These are phyloP conservation scores for Linnaemya tessellans DNA, from an alignment of 2,888 invertebrate species.

Conservation along the genomic window DNA sequence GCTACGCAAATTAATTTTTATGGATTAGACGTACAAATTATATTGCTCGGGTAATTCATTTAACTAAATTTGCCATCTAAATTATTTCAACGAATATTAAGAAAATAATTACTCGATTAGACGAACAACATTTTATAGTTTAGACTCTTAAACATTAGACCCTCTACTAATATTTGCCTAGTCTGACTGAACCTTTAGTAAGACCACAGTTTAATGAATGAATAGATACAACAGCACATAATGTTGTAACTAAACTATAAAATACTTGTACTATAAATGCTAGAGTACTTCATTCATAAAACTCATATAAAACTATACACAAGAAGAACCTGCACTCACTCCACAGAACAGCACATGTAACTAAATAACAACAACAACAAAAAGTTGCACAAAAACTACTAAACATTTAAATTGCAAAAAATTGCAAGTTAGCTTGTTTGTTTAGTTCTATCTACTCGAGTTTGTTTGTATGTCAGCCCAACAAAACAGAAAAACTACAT, in stretches of 20 bases:
- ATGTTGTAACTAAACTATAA: slow-evolving; percentile 11
- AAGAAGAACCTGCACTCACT: background rate
- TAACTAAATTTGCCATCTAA: too few species aligned
- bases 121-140: too few species aligned
- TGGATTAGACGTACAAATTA: too few species aligned
- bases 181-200: background rate
- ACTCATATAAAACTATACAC: slow-evolving; percentile 7
- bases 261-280: background rate
- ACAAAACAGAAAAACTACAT: background rate
- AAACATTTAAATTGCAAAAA: slow-evolving; percentile 10
- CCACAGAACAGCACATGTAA: background rate
- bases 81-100: too few species aligned
- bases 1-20: too few species aligned
- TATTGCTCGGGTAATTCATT: too few species aligned
- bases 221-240: background rate
- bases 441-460: background rate
- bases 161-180: background rate
- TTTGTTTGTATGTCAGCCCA: background rate
- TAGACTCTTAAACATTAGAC: too few species aligned
- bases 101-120: too few species aligned
- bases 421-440: background rate
- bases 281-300: slow-evolving; percentile 27
- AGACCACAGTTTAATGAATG: slow-evolving; percentile 1
- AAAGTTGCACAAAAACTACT: background rate
- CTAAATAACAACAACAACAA: background rate